A percentile compares a stretch with the other conserved stretches of the same genome.
phyloP scores from a whole-genome alignment of 2,113 vertebrate genomes.

The Meriones unguiculatus region DNA sequence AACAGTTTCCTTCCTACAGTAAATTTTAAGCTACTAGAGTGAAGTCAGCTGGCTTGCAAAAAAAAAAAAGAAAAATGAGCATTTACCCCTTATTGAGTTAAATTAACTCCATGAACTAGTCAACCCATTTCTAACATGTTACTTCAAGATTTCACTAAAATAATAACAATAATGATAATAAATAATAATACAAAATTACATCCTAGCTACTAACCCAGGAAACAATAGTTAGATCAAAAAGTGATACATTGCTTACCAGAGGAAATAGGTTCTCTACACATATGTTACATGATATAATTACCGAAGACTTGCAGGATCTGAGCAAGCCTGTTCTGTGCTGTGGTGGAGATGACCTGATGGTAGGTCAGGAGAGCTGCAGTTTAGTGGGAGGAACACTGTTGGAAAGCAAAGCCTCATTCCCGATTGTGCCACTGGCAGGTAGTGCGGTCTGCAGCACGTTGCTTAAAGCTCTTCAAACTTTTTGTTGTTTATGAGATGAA shows the following conservation, averaged over 20 bases:
- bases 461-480: neutral
- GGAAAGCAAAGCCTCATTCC: constrained; percentile 11
- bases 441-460: neutral
- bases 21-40: constrained; percentile 19
- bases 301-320: constrained; percentile 18
- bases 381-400: neutral
- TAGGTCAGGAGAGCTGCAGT: neutral
- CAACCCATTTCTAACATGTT: neutral
- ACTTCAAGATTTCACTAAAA: constrained; percentile 15
- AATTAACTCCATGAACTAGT: neutral
- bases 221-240: constrained; percentile 25
- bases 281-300: neutral
- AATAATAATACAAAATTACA: neutral
- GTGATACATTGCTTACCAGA: neutral
- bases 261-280: neutral
- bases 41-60: constrained; percentile 3
- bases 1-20: neutral
- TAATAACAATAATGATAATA: neutral
- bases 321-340: neutral
- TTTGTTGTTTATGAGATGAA: constrained; percentile 6
- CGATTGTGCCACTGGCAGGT: neutral
- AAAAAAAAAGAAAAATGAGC: constrained; percentile 14
- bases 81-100: neutral
- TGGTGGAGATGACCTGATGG: neutral
- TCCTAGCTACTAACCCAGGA: constrained; percentile 5